phyloP scores from a whole-genome alignment of 2,113 vertebrate genomes.

The Anser cygnoides region DNA sequence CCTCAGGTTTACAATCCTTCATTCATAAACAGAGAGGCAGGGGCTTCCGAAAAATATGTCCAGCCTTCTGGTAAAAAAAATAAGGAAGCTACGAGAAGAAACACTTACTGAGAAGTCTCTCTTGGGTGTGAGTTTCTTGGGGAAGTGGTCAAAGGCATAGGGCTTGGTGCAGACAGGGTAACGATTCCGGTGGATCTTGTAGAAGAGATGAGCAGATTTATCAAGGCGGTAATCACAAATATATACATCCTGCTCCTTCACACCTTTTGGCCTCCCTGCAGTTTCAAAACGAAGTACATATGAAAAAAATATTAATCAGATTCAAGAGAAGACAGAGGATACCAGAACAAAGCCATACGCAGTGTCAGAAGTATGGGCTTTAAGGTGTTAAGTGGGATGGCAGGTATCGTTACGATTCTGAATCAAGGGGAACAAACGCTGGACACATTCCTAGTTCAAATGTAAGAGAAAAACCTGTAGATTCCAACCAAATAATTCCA shows the following conservation, averaged over 20 bases:
- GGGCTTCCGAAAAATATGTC: not conserved
- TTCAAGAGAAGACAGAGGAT: not conserved
- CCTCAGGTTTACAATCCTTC: not conserved
- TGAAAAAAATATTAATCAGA: not conserved
- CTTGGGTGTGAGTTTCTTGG: slow-evolving; percentile 93
- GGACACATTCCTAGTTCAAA: not conserved
- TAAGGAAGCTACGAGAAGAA: not conserved
- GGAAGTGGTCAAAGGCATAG: slow-evolving; percentile 98
- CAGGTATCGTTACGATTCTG: accelerated
- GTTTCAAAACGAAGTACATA: not conserved
- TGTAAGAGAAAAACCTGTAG: not conserved
- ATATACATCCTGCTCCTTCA: slow-evolving; percentile 96
- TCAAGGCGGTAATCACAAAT: slow-evolving; percentile 98
- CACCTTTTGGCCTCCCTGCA: slow-evolving; percentile 92
- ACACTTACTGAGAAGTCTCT: slow-evolving; percentile 94
- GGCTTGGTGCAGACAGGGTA: slow-evolving; percentile 97
- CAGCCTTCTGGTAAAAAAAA: not conserved
- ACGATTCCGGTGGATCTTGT: slow-evolving; percentile 98
- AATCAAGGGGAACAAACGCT: not conserved
- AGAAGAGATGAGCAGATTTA: slow-evolving; percentile 97
- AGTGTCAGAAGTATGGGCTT: not conserved
- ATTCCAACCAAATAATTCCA: not conserved
- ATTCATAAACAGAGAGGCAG: not conserved
- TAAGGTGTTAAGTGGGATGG: accelerated
- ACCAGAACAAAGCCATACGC: not conserved